phyloP scores from a whole-genome alignment of 2,797 vertebrate species.

The Mormyrops attenuatus region DNA sequence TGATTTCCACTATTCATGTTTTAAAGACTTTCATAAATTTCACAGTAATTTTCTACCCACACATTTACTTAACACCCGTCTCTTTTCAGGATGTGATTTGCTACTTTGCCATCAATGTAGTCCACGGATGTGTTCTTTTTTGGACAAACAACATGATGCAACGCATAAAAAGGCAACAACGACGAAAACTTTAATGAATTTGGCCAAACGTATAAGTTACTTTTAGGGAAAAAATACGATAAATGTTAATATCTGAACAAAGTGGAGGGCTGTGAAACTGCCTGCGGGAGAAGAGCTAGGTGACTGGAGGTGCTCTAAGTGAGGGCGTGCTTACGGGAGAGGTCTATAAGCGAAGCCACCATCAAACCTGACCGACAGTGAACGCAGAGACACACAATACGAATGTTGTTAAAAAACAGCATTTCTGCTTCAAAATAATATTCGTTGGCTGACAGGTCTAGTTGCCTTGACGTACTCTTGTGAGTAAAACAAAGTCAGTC shows the following conservation, averaged over 20 bases:
- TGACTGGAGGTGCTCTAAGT: background rate
- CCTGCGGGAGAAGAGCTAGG: background rate
- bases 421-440: background rate
- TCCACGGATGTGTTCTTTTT: background rate
- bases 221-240: background rate
- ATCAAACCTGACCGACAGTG: background rate
- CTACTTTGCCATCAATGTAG: background rate
- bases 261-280: background rate
- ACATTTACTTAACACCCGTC: background rate
- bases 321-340: background rate
- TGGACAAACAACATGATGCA: background rate
- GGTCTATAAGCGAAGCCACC: background rate
- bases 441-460: background rate
- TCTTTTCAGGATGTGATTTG: background rate
- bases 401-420: background rate
- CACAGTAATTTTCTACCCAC: background rate
- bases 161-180: background rate
- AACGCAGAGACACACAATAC: background rate
- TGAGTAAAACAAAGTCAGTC: background rate
- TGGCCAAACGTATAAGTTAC: background rate
- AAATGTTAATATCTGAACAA: background rate
- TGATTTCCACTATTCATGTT: background rate
- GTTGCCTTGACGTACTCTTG: background rate
- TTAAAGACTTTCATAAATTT: background rate
- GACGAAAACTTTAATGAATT: background rate